Evolutionary conservation across 2,888 invertebrate genomes (phyloP).

Genomic region (Eurytoma californica): DNA sequence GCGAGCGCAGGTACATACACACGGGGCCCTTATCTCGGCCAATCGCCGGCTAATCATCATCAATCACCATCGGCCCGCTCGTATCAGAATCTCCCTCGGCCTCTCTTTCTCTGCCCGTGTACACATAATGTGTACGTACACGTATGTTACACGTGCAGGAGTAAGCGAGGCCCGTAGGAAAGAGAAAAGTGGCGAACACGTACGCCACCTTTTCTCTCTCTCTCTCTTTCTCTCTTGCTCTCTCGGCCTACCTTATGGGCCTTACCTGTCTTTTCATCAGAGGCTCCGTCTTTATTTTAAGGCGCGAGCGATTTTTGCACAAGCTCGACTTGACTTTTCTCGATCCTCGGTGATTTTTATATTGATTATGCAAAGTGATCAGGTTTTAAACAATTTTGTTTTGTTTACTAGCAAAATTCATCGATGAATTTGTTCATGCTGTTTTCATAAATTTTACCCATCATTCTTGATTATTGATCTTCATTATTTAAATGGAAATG

Average conservation of each 20-base stretch:
- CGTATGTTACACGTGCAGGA: neutral
- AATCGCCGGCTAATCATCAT: conserved; percentile 74
- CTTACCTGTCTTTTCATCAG: too few species aligned
- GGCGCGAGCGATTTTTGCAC: neutral
- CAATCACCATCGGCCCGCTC: conserved; percentile 71
- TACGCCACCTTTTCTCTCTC: neutral
- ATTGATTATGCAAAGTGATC: too few species aligned
- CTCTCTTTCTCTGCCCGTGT: conserved; percentile 13
- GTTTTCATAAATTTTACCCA: too few species aligned
- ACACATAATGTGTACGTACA: conserved; percentile 1
- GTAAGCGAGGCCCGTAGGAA: too few species aligned
- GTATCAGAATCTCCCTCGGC: conserved; percentile 1
- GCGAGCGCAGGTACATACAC: conserved; percentile 62
- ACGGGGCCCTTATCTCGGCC: conserved; percentile 69
- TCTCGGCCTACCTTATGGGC: neutral
- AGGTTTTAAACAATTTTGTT: too few species aligned
- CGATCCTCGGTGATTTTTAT: too few species aligned
- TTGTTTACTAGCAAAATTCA: too few species aligned
- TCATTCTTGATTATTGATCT: too few species aligned
- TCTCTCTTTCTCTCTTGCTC: neutral
- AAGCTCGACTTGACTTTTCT: too few species aligned
- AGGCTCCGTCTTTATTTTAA: neutral
- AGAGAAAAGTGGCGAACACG: too few species aligned
- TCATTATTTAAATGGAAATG: too few species aligned
- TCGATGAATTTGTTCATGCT: too few species aligned